Evolutionary conservation across 2,797 vertebrate genomes (phyloP), one percentile per base, ranked within the genome.

Genomic region (Benthosema pterotum): DNA sequence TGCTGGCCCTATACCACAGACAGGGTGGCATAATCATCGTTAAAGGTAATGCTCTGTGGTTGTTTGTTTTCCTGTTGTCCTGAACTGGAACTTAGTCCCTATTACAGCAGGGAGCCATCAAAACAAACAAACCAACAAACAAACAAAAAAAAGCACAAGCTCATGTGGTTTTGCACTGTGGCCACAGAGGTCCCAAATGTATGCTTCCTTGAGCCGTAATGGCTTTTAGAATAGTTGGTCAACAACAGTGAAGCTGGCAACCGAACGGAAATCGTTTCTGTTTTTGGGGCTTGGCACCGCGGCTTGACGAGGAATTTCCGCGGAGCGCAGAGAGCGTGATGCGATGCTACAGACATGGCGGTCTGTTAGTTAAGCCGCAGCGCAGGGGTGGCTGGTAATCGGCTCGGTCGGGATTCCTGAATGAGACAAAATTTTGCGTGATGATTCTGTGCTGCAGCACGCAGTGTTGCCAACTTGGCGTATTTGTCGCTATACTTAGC

Each of bases 141-240:
- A 58, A 15, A 43, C 56, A 66, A 56, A 65, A 57, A 51, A 52
- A 11, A 43, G 16, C 12, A 4, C 3, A 11, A 43, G 16, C 12
- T 7, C 3, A 16, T 14, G 57, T 43, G 67, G 64, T 67, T 77
- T 65, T 76, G 65, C 57, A 46, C 55, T 61, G 52, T 49, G 60
- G 54, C 32, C 12, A 56, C 42, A 60, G 61, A 38, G 32, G n/a
- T 11, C 64, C 60, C 32, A 69, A 69, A 71, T 67, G 58, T 74
- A 64, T 81, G 57, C 63, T 78, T 71, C 60, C 60, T 72, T 67
- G 54, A 57, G 32, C 32, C 52, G 55, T 63, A 57, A 71, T 60
- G 70, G 55, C 60, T 71, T 38, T 71, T 63, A 71, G 60, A 76
- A 65, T 67, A 68, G 67, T 77, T 67, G 60, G 74, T 81, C 73